phyloP scores from a whole-genome alignment of 2,113 vertebrate genomes.

The Neodontobutis hainanensis region DNA sequence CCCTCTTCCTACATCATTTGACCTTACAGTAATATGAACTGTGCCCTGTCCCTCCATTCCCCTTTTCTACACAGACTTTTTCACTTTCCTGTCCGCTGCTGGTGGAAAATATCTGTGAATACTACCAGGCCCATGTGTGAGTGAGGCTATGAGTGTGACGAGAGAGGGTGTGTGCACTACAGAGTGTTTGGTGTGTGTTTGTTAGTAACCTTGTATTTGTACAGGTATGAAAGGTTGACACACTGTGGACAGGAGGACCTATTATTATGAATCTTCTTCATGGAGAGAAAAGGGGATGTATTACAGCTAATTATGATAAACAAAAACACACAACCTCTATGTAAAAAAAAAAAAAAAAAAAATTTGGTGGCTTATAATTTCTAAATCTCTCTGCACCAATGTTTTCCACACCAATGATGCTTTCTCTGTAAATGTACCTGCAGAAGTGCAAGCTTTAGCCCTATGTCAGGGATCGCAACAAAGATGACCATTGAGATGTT shows the following conservation, averaged over 20 bases:
- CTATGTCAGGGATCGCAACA: constrained; percentile 4
- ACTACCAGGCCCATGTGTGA: constrained; percentile 54
- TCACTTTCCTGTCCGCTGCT: constrained; percentile 43
- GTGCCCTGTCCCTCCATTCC: constrained; percentile 29
- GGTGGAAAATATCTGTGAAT: constrained; percentile 65
- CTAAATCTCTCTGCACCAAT: constrained; percentile 21
- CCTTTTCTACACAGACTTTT: constrained; percentile 69
- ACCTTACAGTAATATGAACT: constrained; percentile 48
- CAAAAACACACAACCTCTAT: constrained; percentile 34
- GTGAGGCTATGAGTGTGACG: constrained; percentile 9
- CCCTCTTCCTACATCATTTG: constrained; percentile 37
- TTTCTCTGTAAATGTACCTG: constrained; percentile 51
- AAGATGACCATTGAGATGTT: constrained; percentile 16
- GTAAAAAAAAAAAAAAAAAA: too few relatives aligned
- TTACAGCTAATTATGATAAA: constrained; percentile 46
- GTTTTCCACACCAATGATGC: constrained; percentile 60
- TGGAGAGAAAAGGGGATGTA: constrained; percentile 26
- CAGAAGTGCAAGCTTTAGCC: constrained; percentile 54
- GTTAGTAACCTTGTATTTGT: constrained; percentile 62
- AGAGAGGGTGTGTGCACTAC: constrained; percentile 2
- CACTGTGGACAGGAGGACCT: constrained; percentile 70
- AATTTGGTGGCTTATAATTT: constrained; percentile 44
- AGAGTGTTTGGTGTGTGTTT: constrained; percentile 14
- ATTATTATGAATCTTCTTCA: constrained; percentile 44
- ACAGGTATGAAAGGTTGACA: constrained; percentile 61